phyloP scores from a whole-genome alignment of 2,888 invertebrate genomes.

The Portevinia maculata region DNA sequence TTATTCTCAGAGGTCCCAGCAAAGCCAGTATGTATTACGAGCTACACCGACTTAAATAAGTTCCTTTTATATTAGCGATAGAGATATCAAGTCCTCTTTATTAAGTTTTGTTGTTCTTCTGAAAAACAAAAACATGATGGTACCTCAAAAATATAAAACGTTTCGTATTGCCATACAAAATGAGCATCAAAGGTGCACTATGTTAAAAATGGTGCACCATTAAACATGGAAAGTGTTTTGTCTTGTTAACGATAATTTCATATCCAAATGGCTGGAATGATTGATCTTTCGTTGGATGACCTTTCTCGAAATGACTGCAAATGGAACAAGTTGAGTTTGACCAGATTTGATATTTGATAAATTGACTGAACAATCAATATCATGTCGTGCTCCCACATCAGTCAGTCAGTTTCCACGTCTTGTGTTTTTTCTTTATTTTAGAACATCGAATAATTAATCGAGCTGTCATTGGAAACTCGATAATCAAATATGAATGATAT shows the following conservation, averaged over 20 bases:
- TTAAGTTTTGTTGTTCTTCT: too few species aligned
- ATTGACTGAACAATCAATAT: slow-evolving; percentile 39
- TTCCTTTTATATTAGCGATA: too few species aligned
- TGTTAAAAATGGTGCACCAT: slow-evolving; percentile 61
- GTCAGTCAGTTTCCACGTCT: slow-evolving; percentile 3
- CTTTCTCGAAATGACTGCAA: slow-evolving; percentile 63
- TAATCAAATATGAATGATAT: slow-evolving; percentile 30
- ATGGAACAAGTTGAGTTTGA: slow-evolving; percentile 62
- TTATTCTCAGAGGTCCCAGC: too few species aligned
- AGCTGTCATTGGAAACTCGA: slow-evolving; percentile 55
- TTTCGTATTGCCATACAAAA: neutral
- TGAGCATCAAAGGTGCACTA: neutral
- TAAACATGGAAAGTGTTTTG: slow-evolving; percentile 72
- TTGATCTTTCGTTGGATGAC: slow-evolving; percentile 66
- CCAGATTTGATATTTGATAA: slow-evolving; percentile 58
- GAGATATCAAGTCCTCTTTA: too few species aligned
- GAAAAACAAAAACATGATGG: neutral
- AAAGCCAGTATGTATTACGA: too few species aligned
- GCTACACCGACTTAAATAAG: too few species aligned
- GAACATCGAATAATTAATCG: slow-evolving; percentile 58
- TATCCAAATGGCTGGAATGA: slow-evolving; percentile 60
- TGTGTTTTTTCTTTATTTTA: slow-evolving; percentile 8
- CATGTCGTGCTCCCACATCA: slow-evolving; percentile 51
- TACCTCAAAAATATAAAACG: neutral
- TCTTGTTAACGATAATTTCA: slow-evolving; percentile 71